Evolutionary conservation across 2,113 vertebrate species (phyloP).

Genomic region (Procavia capensis): DNA sequence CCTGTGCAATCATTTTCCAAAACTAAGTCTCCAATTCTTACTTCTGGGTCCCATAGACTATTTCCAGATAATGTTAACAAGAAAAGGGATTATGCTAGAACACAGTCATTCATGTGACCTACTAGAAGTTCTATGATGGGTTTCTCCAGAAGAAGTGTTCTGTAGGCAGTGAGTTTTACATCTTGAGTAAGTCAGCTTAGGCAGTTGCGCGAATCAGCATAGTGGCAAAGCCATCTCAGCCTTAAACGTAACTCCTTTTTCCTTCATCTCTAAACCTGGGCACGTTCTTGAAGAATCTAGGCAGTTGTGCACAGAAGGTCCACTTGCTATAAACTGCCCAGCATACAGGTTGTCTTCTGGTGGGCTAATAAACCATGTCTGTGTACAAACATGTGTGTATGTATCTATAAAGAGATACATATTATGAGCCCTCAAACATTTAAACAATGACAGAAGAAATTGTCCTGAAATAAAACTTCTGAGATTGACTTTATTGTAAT

Average conservation of each 20-base stretch:
- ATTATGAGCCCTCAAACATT: neutral
- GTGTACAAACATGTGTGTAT: neutral
- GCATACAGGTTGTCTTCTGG: neutral
- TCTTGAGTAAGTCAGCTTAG: neutral
- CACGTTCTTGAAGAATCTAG: neutral
- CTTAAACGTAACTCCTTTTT: slow-evolving; percentile 56
- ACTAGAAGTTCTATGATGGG: neutral
- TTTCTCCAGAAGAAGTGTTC: neutral
- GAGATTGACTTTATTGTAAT: slow-evolving; percentile 12
- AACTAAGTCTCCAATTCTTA: neutral
- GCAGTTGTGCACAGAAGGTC: neutral
- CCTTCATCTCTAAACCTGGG: neutral
- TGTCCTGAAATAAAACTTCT: neutral
- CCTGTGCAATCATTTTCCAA: neutral
- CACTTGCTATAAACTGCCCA: neutral
- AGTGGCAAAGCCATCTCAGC: slow-evolving; percentile 22
- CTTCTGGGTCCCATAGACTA: neutral
- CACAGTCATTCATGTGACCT: neutral
- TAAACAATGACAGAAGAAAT: slow-evolving; percentile 8
- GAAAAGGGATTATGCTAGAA: neutral
- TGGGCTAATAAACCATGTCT: neutral
- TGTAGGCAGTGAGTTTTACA: slow-evolving; percentile 15
- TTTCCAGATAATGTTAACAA: neutral
- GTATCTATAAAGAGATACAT: neutral
- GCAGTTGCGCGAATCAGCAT: neutral